Percentiles rank a stretch among this genome's conserved stretches.
Evolutionary conservation across 2,797 vertebrate species (phyloP).

Genomic region (Gymnopithys bicolor): DNA sequence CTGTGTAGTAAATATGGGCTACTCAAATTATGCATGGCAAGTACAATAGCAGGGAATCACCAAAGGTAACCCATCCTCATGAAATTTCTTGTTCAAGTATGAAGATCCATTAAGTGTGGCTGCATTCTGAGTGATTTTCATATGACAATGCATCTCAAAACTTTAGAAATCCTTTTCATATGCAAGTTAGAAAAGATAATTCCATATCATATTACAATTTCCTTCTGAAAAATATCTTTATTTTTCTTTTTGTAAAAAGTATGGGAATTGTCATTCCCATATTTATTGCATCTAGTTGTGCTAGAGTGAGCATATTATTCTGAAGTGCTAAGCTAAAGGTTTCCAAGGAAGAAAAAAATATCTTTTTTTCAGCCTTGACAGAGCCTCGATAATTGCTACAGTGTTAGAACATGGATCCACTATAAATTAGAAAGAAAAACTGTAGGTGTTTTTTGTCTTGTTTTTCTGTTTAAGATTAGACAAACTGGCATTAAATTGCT

Average conservation of each 20-base stretch:
- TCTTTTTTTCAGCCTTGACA: background rate
- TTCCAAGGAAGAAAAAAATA: background rate
- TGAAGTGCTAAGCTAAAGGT: constrained; percentile 25
- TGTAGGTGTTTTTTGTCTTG: background rate
- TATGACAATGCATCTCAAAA: background rate
- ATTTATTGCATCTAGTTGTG: background rate
- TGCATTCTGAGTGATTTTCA: background rate
- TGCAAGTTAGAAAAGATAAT: background rate
- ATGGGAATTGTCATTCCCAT: background rate
- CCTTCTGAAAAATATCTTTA: background rate
- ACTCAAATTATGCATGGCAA: background rate
- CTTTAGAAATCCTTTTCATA: background rate
- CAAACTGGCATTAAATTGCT: constrained; percentile 24
- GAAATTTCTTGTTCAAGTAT: background rate
- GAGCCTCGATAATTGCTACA: constrained; percentile 29
- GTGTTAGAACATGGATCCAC: background rate
- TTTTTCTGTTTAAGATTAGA: constrained; percentile 35
- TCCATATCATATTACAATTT: background rate
- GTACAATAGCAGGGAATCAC: background rate
- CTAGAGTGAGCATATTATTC: background rate
- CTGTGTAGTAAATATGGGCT: background rate
- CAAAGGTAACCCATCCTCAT: background rate
- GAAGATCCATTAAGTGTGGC: background rate
- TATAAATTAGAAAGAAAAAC: constrained; percentile 28
- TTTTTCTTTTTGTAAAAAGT: background rate